phyloP scores from a whole-genome alignment of 2,797 vertebrate genomes.

The Pantherophis vulpinus region DNA sequence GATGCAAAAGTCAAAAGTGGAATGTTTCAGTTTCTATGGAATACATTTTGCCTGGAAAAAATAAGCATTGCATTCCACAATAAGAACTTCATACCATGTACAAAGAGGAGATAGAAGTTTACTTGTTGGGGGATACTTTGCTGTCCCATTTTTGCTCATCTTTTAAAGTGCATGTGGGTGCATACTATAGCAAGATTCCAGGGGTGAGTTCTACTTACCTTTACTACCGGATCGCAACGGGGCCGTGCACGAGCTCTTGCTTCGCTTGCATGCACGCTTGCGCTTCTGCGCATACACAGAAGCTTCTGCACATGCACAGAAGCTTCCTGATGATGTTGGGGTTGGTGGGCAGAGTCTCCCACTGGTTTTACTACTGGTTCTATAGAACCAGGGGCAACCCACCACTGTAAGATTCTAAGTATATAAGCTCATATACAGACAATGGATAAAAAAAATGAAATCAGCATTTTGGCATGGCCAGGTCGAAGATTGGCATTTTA shows the following conservation, averaged over 20 bases:
- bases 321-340: too few relatives aligned
- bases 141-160: background rate
- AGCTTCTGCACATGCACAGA: too few relatives aligned
- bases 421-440: background rate
- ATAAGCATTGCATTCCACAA: background rate
- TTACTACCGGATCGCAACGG: too few relatives aligned
- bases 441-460: background rate
- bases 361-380: too few relatives aligned
- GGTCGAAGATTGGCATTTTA: background rate
- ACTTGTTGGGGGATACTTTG: background rate
- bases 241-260: too few relatives aligned
- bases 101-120: background rate
- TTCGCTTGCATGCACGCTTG: too few relatives aligned
- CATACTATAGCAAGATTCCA: background rate
- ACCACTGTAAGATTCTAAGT: background rate
- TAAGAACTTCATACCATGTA: background rate
- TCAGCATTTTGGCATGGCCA: background rate
- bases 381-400: too few relatives aligned
- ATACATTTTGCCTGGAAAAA: background rate
- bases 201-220: too few relatives aligned
- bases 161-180: background rate
- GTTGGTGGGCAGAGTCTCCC: too few relatives aligned
- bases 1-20: background rate
- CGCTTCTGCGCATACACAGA: too few relatives aligned
- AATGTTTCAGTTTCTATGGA: background rate